Percentiles rank a stretch among this genome's conserved stretches.
phyloP scores from a whole-genome alignment of 1,140 invertebrate species.

The Pseudobourletiella spinata region DNA sequence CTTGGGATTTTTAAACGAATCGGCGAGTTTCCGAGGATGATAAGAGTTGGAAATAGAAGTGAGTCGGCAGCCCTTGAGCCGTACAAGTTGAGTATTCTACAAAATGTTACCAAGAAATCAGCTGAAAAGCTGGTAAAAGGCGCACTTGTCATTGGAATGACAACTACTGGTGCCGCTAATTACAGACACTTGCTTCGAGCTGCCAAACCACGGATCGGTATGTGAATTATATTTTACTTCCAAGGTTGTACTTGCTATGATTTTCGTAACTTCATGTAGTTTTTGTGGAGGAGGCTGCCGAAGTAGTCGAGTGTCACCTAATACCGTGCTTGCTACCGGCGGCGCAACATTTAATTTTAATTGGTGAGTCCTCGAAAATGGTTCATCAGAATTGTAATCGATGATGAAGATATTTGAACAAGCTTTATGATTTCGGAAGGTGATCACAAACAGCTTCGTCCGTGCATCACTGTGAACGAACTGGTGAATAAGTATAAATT shows the following conservation, averaged over 20 bases:
- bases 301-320: constrained; percentile 69
- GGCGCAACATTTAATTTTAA: constrained; percentile 71
- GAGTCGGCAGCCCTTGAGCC: background rate
- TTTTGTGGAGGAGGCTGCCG: constrained; percentile 78
- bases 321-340: constrained; percentile 56
- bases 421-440: constrained; percentile 39
- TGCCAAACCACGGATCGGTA: constrained; percentile 41
- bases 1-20: constrained; percentile 38
- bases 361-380: constrained; percentile 46
- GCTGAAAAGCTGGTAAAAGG: too few relatives aligned
- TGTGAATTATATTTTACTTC: background rate
- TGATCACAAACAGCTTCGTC: constrained; percentile 44
- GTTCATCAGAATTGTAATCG: background rate
- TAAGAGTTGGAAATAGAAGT: constrained; percentile 5
- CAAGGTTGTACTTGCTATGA: background rate
- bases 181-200: constrained; percentile 39
- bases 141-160: constrained; percentile 43
- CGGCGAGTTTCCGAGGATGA: background rate
- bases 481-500: constrained; percentile 40
- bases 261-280: constrained; percentile 40
- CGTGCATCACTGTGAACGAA: constrained; percentile 40
- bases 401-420: background rate
- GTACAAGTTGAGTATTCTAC: constrained; percentile 9
- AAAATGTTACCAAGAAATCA: too few relatives aligned
- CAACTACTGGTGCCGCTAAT: constrained; percentile 48